Conservation (phyloP, 2,113 vertebrate species). For the Festucalex cinctus region DNA sequence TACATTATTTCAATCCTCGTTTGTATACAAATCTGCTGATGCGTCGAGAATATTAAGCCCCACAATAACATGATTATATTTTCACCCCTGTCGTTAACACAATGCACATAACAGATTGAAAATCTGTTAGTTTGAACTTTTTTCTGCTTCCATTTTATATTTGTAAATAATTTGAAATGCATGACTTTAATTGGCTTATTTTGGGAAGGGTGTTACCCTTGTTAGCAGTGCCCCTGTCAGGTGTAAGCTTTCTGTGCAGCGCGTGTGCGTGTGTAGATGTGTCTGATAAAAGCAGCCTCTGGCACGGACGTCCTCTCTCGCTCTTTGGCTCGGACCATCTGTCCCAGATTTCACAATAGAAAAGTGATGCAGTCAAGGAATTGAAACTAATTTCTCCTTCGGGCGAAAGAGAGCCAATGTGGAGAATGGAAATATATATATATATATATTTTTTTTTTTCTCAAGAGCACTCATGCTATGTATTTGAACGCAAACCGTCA, state of each 20-base stretch:
- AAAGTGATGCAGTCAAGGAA: slow-evolving; percentile 63
- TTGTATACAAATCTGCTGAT: too few species aligned
- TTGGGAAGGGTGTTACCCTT: not conserved
- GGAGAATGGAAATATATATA: too few species aligned
- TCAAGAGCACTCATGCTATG: slow-evolving; percentile 5
- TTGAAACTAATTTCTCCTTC: slow-evolving; percentile 70
- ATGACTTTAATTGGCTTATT: not conserved
- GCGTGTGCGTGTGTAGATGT: slow-evolving; percentile 21
- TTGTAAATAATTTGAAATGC: too few species aligned
- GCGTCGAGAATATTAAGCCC: too few species aligned
- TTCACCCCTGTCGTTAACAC: too few species aligned
- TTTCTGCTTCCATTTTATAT: too few species aligned
- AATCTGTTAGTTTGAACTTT: too few species aligned
- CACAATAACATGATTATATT: too few species aligned
- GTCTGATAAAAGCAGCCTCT: slow-evolving; percentile 60
- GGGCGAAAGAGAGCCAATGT: slow-evolving; percentile 43
- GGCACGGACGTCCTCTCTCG: slow-evolving; percentile 32
- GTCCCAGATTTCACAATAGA: slow-evolving; percentile 69
- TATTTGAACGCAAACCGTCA: too few species aligned
- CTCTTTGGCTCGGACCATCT: slow-evolving; percentile 48
- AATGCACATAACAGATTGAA: too few species aligned
- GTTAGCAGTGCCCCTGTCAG: slow-evolving; percentile 13
- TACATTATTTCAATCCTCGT: too few species aligned
- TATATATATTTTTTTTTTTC: too few species aligned
- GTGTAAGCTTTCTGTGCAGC: slow-evolving; percentile 14